A percentile compares a stretch with the other conserved stretches of the same genome.
These are phyloP conservation scores for Ricordea florida DNA, from an alignment of 92 coral and sea anemone genomes.

Conservation along the genomic window DNA sequence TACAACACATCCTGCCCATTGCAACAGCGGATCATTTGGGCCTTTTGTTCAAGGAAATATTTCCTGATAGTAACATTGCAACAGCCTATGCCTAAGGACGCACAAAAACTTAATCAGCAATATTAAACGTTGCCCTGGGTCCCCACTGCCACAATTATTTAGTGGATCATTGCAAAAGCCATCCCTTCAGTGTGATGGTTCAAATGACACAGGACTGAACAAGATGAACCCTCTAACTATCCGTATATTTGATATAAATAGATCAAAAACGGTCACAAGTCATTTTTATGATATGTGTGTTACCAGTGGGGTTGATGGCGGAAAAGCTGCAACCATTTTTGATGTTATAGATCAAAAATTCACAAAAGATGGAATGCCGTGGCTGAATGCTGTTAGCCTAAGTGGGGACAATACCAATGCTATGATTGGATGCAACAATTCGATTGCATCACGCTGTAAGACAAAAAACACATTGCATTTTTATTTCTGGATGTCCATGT, in stretches of 20 bases:
- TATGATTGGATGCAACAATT: conserved; percentile 50
- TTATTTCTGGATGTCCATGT: conserved; percentile 46
- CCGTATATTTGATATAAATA: conserved; percentile 33
- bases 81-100: conserved; percentile 8
- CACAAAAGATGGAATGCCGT: conserved; percentile 39
- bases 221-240: conserved; percentile 52
- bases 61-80: conserved; percentile 50
- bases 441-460: conserved; percentile 41
- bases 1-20: too few relatives aligned
- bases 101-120: conserved; percentile 44
- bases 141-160: conserved; percentile 55
- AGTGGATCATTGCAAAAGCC: conserved; percentile 34
- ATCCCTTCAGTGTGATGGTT: conserved; percentile 54
- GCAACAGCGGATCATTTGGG: too few relatives aligned
- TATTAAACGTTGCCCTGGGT: conserved; percentile 28
- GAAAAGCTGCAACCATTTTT: conserved; percentile 36
- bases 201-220: conserved; percentile 36
- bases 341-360: conserved; percentile 40
- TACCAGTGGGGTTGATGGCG: conserved; percentile 52
- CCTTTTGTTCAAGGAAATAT: conserved; percentile 20
- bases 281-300: conserved; percentile 55
- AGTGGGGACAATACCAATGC: conserved; percentile 53
- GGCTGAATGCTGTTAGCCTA: conserved; percentile 37
- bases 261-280: conserved; percentile 35
- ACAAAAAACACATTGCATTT: conserved; percentile 15